Conservation (phyloP, 2,113 vertebrate genomes). For the Pongo abelii region DNA sequence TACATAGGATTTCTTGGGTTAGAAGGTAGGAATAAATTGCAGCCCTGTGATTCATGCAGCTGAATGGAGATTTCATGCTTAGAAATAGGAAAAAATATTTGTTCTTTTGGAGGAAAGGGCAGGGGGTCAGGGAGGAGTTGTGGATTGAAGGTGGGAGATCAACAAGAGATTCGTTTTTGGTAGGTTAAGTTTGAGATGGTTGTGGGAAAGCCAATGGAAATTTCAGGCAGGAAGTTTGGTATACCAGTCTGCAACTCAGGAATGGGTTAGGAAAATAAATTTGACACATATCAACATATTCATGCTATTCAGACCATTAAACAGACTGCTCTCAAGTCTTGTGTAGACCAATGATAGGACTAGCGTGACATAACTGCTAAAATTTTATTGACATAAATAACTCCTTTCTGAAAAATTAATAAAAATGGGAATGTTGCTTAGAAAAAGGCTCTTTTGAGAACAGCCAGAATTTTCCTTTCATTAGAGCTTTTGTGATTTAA, state of each 20-base stretch:
- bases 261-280: background rate
- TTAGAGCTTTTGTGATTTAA: background rate
- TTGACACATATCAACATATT: background rate
- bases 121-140: background rate
- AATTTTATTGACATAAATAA: conserved; percentile 13
- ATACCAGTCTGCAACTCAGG: background rate
- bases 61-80: background rate
- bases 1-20: no score
- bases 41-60: background rate
- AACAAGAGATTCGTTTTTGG: background rate
- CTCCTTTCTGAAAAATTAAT: conserved; percentile 30
- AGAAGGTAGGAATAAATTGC: background rate
- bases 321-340: background rate
- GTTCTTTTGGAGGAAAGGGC: background rate
- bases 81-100: background rate
- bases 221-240: background rate
- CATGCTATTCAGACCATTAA: background rate
- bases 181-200: background rate
- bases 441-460: background rate
- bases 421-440: conserved; percentile 1
- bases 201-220: background rate
- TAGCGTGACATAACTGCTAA: background rate
- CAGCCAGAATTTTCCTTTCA: background rate
- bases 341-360: background rate
- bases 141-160: background rate